A percentile compares a stretch with the other conserved stretches of the same genome.
phyloP scores from a whole-genome alignment of 1,140 invertebrate genomes.

The Stegodyphus dumicola region DNA sequence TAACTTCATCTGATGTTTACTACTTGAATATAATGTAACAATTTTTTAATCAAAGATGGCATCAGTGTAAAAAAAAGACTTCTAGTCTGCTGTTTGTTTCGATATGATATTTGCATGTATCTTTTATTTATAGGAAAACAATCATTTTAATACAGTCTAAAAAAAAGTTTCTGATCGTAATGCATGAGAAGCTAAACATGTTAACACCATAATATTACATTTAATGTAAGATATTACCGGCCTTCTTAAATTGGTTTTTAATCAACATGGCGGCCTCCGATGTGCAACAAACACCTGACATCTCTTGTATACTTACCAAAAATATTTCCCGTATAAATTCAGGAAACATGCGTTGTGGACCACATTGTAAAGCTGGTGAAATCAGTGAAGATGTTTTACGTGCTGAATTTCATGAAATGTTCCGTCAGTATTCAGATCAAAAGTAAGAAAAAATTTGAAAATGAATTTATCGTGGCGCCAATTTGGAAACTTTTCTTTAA shows the following conservation, averaged over 20 bases:
- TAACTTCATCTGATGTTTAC: no score
- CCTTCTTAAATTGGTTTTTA: background rate
- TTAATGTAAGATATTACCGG: conserved; percentile 11
- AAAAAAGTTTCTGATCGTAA: background rate
- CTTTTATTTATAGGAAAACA: background rate
- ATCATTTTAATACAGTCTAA: background rate
- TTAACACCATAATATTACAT: background rate
- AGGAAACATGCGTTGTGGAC: conserved; percentile 52
- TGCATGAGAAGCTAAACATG: background rate
- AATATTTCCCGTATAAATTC: conserved; percentile 11
- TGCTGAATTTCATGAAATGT: conserved; percentile 63
- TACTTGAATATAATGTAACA: no score
- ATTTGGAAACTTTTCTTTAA: no score
- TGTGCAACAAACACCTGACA: conserved; percentile 49
- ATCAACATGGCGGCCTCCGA: conserved; percentile 44
- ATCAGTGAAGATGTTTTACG: conserved; percentile 56
- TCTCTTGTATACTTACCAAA: conserved; percentile 6
- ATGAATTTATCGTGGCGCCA: no score
- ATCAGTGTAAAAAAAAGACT: background rate
- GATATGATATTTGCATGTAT: background rate
- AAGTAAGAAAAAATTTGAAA: conserved; percentile 24
- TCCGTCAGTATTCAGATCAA: conserved; percentile 46
- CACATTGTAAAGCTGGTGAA: conserved; percentile 52
- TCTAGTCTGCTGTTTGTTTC: conserved; percentile 27
- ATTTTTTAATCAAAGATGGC: background rate